Evolutionary conservation across 2,888 invertebrate genomes (phyloP).

Genomic region (Tupiocoris notatus): DNA sequence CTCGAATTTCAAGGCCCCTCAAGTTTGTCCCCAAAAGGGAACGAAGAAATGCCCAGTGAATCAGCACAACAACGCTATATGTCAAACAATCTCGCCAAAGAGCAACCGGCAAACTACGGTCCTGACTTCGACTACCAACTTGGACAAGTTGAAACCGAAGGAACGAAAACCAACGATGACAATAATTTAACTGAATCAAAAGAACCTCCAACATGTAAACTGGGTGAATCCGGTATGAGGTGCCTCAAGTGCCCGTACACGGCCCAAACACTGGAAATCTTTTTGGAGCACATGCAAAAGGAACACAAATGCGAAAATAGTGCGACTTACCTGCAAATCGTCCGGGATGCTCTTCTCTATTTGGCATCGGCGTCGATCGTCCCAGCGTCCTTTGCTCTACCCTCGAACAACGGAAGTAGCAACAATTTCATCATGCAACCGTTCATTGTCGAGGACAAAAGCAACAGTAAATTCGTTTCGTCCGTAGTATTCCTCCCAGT

Average conservation of each 20-base stretch:
- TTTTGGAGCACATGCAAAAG: constrained; percentile 53
- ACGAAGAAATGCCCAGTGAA: constrained; percentile 55
- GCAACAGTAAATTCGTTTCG: constrained; percentile 69
- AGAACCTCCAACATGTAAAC: constrained; percentile 10
- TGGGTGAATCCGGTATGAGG: constrained; percentile 49
- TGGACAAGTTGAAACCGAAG: constrained; percentile 33
- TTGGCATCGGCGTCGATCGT: constrained; percentile 59
- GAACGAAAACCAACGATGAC: constrained; percentile 39
- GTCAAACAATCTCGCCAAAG: constrained; percentile 51
- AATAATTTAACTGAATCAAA: constrained; percentile 42
- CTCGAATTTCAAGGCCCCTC: constrained; percentile 60
- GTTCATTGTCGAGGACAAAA: constrained; percentile 75
- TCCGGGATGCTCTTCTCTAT: constrained; percentile 56
- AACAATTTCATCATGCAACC: constrained; percentile 78
- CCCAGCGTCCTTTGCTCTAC: constrained; percentile 67
- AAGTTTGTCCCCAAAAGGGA: constrained; percentile 61
- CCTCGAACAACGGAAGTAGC: constrained; percentile 53
- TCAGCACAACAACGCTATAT: not conserved
- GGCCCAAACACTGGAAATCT: constrained; percentile 51
- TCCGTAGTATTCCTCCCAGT: constrained; percentile 94
- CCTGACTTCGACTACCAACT: constrained; percentile 23
- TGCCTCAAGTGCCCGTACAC: constrained; percentile 51
- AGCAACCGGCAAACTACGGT: constrained; percentile 47
- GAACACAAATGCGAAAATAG: constrained; percentile 52
- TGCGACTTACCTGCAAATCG: constrained; percentile 51